Evolutionary conservation across 2,113 vertebrate species (phyloP).

Genomic region (Heterotis niloticus): DNA sequence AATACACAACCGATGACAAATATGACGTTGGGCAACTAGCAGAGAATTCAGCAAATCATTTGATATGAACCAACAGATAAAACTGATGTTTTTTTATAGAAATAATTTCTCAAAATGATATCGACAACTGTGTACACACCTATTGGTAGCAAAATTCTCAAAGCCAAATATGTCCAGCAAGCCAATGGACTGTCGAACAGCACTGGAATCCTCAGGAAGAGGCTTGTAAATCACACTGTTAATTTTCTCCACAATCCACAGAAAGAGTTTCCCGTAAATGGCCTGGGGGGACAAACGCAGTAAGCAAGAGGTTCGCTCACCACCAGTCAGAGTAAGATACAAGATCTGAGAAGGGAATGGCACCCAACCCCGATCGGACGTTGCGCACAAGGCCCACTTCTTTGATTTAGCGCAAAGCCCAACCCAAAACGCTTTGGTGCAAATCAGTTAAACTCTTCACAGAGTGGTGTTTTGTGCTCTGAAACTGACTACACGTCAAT

Average conservation of each 20-base stretch:
- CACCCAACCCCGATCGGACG: too few species aligned
- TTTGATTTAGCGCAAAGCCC: too few species aligned
- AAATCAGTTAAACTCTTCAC: too few species aligned
- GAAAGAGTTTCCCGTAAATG: constrained; percentile 86
- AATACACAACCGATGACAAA: too few species aligned
- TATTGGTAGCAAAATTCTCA: constrained; percentile 94
- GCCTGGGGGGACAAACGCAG: constrained; percentile 62
- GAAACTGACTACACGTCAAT: not conserved
- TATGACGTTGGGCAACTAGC: too few species aligned
- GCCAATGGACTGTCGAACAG: constrained; percentile 71
- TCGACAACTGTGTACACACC: constrained; percentile 57
- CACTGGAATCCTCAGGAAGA: constrained; percentile 54
- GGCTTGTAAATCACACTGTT: constrained; percentile 78
- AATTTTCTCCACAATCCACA: constrained; percentile 92
- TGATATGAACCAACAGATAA: too few species aligned
- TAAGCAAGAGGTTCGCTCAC: not conserved
- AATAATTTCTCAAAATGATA: not conserved
- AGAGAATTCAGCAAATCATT: too few species aligned
- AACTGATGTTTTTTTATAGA: not conserved
- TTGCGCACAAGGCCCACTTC: too few species aligned
- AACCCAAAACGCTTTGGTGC: too few species aligned
- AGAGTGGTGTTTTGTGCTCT: too few species aligned
- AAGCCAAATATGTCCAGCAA: constrained; percentile 97
- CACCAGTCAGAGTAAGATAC: not conserved
- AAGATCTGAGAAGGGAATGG: too few species aligned